A percentile compares a stretch with the other conserved stretches of the same genome.
Evolutionary conservation across 2,797 vertebrate species (phyloP).

Genomic region (Lithobates pipiens): DNA sequence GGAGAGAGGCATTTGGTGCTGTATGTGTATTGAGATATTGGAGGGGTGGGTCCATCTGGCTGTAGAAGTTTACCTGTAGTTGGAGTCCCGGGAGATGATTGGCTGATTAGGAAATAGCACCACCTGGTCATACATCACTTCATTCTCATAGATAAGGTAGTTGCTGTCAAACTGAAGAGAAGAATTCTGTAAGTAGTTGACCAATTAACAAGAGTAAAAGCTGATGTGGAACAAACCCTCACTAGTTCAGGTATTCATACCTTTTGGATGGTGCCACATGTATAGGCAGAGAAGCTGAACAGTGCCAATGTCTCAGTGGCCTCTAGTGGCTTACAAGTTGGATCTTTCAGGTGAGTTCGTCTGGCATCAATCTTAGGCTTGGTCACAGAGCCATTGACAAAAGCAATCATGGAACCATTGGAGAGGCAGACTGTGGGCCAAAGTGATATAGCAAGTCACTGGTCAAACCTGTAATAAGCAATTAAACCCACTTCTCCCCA

Average conservation of each 20-base stretch:
- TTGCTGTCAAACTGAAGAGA: conserved; percentile 64
- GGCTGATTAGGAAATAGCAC: conserved; percentile 66
- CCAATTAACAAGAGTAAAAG: too few relatives aligned
- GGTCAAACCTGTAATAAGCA: neutral
- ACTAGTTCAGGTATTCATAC: conserved; percentile 43
- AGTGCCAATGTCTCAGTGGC: conserved; percentile 66
- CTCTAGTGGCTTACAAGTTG: conserved; percentile 70
- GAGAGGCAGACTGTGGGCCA: conserved; percentile 73
- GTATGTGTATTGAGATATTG: neutral
- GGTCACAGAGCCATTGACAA: conserved; percentile 66
- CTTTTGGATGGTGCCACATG: conserved; percentile 71
- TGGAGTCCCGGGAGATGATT: conserved; percentile 72
- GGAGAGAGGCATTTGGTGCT: neutral
- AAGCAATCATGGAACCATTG: conserved; percentile 73
- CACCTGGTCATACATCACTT: conserved; percentile 69
- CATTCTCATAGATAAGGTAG: conserved; percentile 73
- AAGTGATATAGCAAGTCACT: too few relatives aligned
- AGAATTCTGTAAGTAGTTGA: too few relatives aligned
- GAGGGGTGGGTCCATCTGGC: fast-evolving
- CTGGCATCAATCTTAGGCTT: conserved; percentile 57
- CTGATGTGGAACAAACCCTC: too few relatives aligned
- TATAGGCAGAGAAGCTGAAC: conserved; percentile 71
- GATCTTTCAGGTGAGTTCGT: conserved; percentile 65
- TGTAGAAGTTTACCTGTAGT: conserved; percentile 68
- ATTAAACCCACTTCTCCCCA: neutral